These are phyloP conservation scores for Toxotes lorentzi DNA, from an alignment of 2,797 vertebrate species.

Conservation along the genomic window DNA sequence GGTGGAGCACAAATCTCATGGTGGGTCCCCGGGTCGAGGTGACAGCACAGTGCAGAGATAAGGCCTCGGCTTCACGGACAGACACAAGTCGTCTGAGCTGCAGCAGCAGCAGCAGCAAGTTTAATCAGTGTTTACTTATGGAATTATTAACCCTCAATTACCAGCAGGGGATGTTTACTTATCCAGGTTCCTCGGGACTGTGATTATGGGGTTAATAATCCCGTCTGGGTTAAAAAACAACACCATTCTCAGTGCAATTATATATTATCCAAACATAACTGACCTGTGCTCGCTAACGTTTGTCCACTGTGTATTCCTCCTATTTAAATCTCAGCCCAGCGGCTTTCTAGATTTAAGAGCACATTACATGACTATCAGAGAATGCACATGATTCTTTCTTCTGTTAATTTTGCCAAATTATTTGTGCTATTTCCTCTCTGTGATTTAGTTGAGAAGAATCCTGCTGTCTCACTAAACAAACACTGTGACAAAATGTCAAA, in stretches of 20 bases:
- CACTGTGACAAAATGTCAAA: no score
- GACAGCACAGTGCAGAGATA: neutral
- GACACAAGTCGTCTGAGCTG: neutral
- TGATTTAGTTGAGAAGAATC: no score
- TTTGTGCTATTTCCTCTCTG: no score
- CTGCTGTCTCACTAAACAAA: no score
- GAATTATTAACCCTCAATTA: conserved; percentile 32
- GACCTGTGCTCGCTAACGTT: neutral
- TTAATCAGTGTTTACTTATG: conserved; percentile 31
- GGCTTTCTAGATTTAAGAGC: neutral
- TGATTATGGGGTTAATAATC: conserved; percentile 24
- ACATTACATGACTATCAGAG: neutral
- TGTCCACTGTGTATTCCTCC: no score
- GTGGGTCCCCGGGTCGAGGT: neutral
- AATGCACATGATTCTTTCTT: neutral
- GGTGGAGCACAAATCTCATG: neutral
- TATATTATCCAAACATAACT: neutral
- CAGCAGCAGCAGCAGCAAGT: conserved; percentile 11
- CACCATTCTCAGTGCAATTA: neutral
- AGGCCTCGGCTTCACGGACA: neutral
- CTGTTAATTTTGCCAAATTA: no score
- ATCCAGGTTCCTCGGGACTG: neutral
- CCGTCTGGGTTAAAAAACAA: conserved; percentile 5
- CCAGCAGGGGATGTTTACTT: conserved; percentile 13
- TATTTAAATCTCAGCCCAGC: neutral